These are phyloP conservation scores for Camelus dromedarius DNA, from an alignment of 2,113 vertebrate genomes.

Conservation along the genomic window DNA sequence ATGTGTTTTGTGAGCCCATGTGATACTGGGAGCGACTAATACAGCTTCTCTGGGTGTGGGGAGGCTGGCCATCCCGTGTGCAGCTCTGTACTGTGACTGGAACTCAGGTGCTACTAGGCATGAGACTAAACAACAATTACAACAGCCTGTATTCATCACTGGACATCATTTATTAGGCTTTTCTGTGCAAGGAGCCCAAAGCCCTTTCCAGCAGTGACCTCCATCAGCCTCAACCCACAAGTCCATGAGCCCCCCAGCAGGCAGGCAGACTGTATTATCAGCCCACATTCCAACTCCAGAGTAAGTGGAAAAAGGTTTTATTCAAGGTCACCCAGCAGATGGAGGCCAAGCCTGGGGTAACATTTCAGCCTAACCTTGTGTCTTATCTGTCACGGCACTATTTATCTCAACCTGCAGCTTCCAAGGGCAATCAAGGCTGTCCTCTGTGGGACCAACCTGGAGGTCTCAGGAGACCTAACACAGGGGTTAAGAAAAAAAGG, in stretches of 20 bases:
- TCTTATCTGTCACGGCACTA: background rate
- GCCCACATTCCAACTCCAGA: background rate
- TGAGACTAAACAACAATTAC: background rate
- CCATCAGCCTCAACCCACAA: background rate
- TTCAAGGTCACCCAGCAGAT: slow-evolving; percentile 57
- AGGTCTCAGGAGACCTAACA: slow-evolving; percentile 7
- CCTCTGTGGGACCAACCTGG: background rate
- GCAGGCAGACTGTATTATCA: background rate
- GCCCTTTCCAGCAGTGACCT: background rate
- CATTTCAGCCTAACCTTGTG: slow-evolving; percentile 10
- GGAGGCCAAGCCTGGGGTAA: slow-evolving; percentile 44
- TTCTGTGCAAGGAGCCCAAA: background rate
- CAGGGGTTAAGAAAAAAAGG: background rate
- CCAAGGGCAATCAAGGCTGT: slow-evolving; percentile 5
- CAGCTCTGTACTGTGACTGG: background rate
- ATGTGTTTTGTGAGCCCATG: background rate
- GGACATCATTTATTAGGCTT: background rate
- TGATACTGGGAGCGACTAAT: background rate
- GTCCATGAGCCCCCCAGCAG: background rate
- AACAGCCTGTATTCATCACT: background rate
- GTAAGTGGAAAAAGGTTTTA: background rate
- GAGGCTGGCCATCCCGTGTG: fast-evolving
- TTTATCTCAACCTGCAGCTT: slow-evolving; percentile 38
- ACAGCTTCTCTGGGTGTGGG: background rate
- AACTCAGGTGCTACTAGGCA: background rate